Percentiles rank a stretch among this genome's conserved stretches.
Conservation (phyloP, 2,797 vertebrate genomes). For the Artibeus jamaicensis region DNA sequence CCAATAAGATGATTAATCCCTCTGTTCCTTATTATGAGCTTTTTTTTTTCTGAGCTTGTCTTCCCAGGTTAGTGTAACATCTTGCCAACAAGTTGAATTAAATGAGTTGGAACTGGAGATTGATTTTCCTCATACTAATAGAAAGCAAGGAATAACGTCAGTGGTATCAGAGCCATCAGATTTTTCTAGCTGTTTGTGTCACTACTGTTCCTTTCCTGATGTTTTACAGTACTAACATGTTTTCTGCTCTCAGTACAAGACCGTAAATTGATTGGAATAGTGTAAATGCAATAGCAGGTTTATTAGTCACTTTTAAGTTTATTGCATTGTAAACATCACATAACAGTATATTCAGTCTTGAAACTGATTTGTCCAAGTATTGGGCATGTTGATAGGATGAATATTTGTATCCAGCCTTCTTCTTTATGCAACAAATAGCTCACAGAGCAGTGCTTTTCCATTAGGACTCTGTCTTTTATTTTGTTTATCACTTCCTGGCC, state of each 20-base stretch:
- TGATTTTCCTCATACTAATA: background rate
- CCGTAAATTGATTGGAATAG: slow-evolving; percentile 15
- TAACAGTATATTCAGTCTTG: slow-evolving; percentile 9
- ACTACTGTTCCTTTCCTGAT: background rate
- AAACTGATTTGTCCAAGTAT: slow-evolving; percentile 48
- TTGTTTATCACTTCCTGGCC: slow-evolving; percentile 75
- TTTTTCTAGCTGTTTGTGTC: slow-evolving; percentile 39
- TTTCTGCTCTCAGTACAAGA: background rate
- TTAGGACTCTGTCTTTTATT: slow-evolving; percentile 71
- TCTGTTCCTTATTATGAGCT: background rate
- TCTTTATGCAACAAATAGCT: slow-evolving; percentile 61
- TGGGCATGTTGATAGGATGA: slow-evolving; percentile 26
- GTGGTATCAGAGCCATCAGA: background rate
- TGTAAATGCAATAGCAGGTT: background rate
- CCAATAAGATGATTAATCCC: background rate
- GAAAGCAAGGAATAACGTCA: background rate
- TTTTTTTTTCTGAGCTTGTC: background rate
- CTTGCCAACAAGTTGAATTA: background rate
- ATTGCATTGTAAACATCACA: background rate
- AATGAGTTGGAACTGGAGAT: background rate
- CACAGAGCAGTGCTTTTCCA: slow-evolving; percentile 62
- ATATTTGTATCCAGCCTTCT: slow-evolving; percentile 56
- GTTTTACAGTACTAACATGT: background rate
- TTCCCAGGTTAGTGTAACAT: background rate
- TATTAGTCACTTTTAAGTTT: slow-evolving; percentile 35